A percentile compares a stretch with the other conserved stretches of the same genome.
Evolutionary conservation across 2,888 invertebrate genomes (phyloP).

Genomic region (Noctua pronuba): DNA sequence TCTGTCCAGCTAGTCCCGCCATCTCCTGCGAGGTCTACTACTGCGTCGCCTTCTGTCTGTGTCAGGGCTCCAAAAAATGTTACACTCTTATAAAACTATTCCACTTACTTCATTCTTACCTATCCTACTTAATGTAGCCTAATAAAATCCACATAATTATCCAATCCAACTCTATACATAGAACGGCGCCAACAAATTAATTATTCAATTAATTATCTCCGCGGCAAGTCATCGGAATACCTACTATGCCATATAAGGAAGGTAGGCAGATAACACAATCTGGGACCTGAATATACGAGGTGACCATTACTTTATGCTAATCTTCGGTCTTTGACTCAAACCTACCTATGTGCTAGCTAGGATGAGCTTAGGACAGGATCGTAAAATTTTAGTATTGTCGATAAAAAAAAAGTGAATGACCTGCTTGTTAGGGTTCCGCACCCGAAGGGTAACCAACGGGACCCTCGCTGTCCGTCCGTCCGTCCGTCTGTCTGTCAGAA

Average conservation of each 20-base stretch:
- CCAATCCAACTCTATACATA: not conserved
- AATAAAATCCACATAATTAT: slow-evolving; percentile 1
- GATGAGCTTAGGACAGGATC: slow-evolving; percentile 23
- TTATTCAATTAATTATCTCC: slow-evolving; percentile 43
- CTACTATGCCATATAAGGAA: slow-evolving; percentile 42
- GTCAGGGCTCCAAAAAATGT: too few species aligned
- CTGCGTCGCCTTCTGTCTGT: too few species aligned
- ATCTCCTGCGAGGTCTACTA: too few species aligned
- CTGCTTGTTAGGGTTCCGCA: too few species aligned
- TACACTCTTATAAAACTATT: not conserved
- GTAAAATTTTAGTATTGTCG: slow-evolving; percentile 33
- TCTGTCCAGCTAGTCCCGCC: too few species aligned
- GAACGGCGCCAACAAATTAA: slow-evolving; percentile 36
- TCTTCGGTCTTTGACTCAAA: slow-evolving; percentile 38
- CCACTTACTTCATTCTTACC: not conserved
- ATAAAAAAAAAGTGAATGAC: not conserved
- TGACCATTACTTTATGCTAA: slow-evolving; percentile 57
- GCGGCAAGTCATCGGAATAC: slow-evolving; percentile 27
- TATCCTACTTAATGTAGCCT: not conserved
- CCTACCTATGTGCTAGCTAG: slow-evolving; percentile 12
- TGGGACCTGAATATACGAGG: slow-evolving; percentile 42
- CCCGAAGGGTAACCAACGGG: too few species aligned
- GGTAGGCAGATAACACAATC: slow-evolving; percentile 41
- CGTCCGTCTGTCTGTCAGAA: too few species aligned
- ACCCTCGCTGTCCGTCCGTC: too few species aligned